Conservation (phyloP, 2,888 invertebrate species). For the Epirrita christyi region DNA sequence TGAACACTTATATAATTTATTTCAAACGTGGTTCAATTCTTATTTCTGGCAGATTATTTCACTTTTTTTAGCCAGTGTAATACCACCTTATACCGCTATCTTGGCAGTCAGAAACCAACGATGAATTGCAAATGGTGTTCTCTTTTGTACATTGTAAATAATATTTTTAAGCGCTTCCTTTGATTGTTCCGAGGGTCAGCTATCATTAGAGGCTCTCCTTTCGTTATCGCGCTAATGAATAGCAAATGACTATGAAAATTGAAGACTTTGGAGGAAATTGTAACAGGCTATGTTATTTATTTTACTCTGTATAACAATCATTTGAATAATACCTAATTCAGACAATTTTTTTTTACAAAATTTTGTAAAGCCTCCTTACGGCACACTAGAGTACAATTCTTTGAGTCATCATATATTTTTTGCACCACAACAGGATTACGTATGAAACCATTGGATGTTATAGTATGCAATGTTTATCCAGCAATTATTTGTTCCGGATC, state of each 20-base stretch:
- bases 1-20: no score
- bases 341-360: no score
- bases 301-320: neutral
- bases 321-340: neutral
- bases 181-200: constrained; percentile 44
- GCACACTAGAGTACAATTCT: no score
- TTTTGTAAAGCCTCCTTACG: no score
- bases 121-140: constrained; percentile 66
- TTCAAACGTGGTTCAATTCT: no score
- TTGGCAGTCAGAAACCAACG: constrained; percentile 54
- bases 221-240: constrained; percentile 39
- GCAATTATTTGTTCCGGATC: no score
- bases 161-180: constrained; percentile 46
- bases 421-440: no score
- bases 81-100: constrained; percentile 24
- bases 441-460: no score
- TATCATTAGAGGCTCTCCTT: constrained; percentile 37
- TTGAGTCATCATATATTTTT: no score
- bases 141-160: constrained; percentile 53
- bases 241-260: constrained; percentile 31
- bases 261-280: constrained; percentile 19
- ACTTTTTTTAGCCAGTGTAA: no score
- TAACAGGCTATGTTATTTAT: constrained; percentile 15
- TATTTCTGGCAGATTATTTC: no score
- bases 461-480: no score